Base-by-base conservation (phyloP, 2,113 vertebrate genomes). In the Platichthys stellatus region DNA sequence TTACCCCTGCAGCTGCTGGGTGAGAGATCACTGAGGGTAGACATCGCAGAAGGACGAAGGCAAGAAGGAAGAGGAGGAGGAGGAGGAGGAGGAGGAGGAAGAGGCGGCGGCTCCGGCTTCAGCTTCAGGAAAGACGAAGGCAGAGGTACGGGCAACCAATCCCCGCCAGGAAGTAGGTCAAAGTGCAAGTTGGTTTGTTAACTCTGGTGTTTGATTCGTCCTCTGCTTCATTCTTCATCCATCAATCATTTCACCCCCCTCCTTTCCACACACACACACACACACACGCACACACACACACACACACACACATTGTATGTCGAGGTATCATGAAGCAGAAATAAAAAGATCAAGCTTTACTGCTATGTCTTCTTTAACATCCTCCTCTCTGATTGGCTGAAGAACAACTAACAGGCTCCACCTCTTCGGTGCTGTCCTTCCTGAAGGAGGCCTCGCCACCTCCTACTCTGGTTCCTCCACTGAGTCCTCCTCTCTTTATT, bases 11-110 rank as follows among this genome's bases (percentile, higher is more conserved):
- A 99, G 98, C 92, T 97, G 74, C 92, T 97, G 72, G 95, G 94
- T 56, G 96, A 97, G 21, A 93, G 97, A 60, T 93, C 95, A 81
- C 95, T 99, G 81, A 95, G 98, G 92, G 98, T 99, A 88, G 98
- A 99, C 93, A 98, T 99, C 89, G 98, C 98, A 56, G 98, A 99
- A 89, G 98, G 98, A 71, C 95, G 98, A 74, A 97, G 93, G 89
- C 97, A 98, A 90, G 97, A 98, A 60, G 26, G 26, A 3, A 3
- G 26, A 28, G 26, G 26, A 28, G 26, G 26, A 28, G 26, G 26
- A 28, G 26, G 26, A 4, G 26, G 26, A 28, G 26, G 26, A 3
- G 26, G 26, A 28, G 26, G 26, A 4, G 26, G 26, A 28, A 3
- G 26, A 3, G 96, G 98, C 88, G 96, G 96, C 60, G 95, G 96